Evolutionary conservation across 2,797 vertebrate genomes (phyloP).

Genomic region (Scyliorhinus canicula): DNA sequence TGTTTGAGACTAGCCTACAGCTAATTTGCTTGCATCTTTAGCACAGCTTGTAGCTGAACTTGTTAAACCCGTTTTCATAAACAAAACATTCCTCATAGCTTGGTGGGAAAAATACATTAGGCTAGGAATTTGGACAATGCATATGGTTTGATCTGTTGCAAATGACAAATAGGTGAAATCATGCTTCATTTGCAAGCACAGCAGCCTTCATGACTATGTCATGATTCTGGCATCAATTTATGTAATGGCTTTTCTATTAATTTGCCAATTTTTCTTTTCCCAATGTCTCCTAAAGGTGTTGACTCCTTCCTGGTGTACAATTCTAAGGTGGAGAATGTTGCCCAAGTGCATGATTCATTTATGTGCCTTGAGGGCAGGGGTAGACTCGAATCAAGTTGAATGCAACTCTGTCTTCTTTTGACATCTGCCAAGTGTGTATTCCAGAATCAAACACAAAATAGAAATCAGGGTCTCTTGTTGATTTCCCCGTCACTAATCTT

Average conservation of each 20-base stretch:
- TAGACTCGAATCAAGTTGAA: not conserved
- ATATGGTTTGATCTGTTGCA: not conserved
- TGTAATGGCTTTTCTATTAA: not conserved
- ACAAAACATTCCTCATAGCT: not conserved
- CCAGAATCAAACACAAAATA: not conserved
- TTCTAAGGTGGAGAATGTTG: not conserved
- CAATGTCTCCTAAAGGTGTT: not conserved
- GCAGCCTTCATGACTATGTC: not conserved
- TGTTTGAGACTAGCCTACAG: not conserved
- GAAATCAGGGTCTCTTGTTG: not conserved
- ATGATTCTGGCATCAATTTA: conserved; percentile 7
- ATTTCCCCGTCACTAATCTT: not conserved
- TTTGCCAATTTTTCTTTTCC: not conserved
- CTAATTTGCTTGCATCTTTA: not conserved
- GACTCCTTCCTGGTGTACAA: not conserved
- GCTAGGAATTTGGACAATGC: conserved; percentile 21
- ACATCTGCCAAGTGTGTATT: not conserved
- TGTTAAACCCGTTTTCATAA: not conserved
- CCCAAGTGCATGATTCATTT: not conserved
- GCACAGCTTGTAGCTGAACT: not conserved
- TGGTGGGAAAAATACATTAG: conserved; percentile 17
- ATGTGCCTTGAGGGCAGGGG: no score
- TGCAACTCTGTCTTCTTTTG: not conserved
- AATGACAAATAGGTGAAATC: conserved; percentile 27
- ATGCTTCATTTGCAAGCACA: conserved; percentile 28